These are phyloP conservation scores for Panthera tigris DNA, from an alignment of 2,113 vertebrate genomes.

Conservation along the genomic window DNA sequence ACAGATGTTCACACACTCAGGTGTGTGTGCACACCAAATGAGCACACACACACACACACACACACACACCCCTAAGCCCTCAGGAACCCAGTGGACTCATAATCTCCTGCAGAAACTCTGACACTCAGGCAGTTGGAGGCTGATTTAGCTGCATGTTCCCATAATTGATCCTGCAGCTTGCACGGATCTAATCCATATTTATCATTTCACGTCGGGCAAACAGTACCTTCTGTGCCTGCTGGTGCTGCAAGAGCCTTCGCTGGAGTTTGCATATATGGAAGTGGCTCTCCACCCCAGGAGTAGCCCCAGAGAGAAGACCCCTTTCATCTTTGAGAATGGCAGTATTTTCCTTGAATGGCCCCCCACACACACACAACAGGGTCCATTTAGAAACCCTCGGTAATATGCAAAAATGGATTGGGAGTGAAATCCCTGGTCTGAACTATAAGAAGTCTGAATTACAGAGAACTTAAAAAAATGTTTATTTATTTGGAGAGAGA, in stretches of 20 bases:
- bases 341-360: fast-evolving
- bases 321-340: neutral
- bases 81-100: neutral
- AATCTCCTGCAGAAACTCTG: slow-evolving; percentile 14
- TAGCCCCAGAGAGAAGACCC: neutral
- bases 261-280: neutral
- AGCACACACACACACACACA: neutral
- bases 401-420: neutral
- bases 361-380: neutral
- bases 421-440: neutral
- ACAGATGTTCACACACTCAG: neutral
- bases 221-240: neutral
- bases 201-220: neutral
- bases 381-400: neutral
- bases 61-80: neutral
- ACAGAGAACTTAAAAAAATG: neutral
- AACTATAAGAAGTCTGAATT: neutral
- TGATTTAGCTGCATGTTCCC: slow-evolving; percentile 17
- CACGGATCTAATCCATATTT: slow-evolving; percentile 48
- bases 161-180: slow-evolving; percentile 45
- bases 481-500: too few relatives aligned
- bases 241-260: fast-evolving
- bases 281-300: neutral
- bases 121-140: slow-evolving; percentile 21
- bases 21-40: neutral